A percentile compares a stretch with the other conserved stretches of the same genome.
phyloP scores from a whole-genome alignment of 53 echinoderm and acorn worm species.

The Crossaster papposus region DNA sequence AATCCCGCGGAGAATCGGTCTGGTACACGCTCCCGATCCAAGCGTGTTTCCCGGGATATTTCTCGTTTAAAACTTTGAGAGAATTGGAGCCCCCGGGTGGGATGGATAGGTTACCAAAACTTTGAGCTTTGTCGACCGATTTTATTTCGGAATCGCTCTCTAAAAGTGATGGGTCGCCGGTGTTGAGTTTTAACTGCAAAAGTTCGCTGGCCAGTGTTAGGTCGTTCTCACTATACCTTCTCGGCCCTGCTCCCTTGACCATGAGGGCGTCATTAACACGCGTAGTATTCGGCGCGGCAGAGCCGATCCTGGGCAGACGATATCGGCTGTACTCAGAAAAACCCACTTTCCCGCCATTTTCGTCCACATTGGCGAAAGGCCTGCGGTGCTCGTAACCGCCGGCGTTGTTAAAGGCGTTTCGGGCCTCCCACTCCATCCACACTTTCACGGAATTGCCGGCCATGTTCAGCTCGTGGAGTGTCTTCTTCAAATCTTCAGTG shows the following conservation, averaged over 20 bases:
- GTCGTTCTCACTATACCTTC: conserved; percentile 51
- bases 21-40: conserved; percentile 31
- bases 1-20: conserved; percentile 46
- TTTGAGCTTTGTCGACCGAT: not conserved
- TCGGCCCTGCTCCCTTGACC: conserved; percentile 28
- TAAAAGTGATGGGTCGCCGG: not conserved
- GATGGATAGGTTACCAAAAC: not conserved
- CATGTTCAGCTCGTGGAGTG: conserved; percentile 51
- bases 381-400: conserved; percentile 20
- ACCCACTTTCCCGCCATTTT: conserved; percentile 32
- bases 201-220: conserved; percentile 32
- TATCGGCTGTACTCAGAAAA: conserved; percentile 54
- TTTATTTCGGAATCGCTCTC: conserved; percentile 27
- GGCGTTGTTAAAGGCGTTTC: not conserved
- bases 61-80: conserved; percentile 1
- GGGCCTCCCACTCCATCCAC: conserved; percentile 47
- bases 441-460: conserved; percentile 41
- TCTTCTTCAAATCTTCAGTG: conserved; percentile 54
- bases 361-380: conserved; percentile 50
- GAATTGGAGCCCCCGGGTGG: not conserved
- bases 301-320: conserved; percentile 48
- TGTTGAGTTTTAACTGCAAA: conserved; percentile 35
- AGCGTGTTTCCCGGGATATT: conserved; percentile 3
- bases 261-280: not conserved
- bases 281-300: not conserved